A percentile compares a stretch with the other conserved stretches of the same genome.
These are phyloP conservation scores for Lypha dubia DNA, from an alignment of 2,888 invertebrate genomes.

Conservation along the genomic window DNA sequence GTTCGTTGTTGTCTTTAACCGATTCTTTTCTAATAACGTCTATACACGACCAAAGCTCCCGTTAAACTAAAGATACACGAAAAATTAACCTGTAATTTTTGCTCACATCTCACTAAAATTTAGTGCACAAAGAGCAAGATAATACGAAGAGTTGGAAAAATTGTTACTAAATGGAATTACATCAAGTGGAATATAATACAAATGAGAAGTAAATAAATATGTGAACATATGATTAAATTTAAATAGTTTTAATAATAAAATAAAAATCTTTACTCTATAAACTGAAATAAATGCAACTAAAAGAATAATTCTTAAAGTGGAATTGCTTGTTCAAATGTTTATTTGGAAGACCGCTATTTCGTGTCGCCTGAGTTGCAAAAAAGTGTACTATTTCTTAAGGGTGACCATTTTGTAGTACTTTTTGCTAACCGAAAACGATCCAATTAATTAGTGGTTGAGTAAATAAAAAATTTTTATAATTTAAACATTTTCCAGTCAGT, in stretches of 20 bases:
- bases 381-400: conserved; percentile 8
- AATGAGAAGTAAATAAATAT: not conserved
- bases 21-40: conserved; percentile 51
- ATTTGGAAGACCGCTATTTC: not conserved
- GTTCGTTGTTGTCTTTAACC: conserved; percentile 37
- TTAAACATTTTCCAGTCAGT: too few relatives aligned
- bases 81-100: conserved; percentile 59
- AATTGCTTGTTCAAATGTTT: not conserved
- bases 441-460: not conserved
- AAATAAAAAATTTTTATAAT: too few relatives aligned
- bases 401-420: not conserved
- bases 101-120: conserved; percentile 37
- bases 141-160: conserved; percentile 56
- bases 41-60: conserved; percentile 68
- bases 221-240: not conserved
- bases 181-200: not conserved
- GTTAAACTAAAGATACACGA: conserved; percentile 67
- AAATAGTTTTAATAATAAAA: not conserved
- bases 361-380: not conserved
- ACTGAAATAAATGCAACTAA: not conserved
- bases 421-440: not conserved
- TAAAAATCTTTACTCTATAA: not conserved
- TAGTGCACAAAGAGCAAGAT: conserved; percentile 16
- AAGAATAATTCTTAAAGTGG: too few relatives aligned
- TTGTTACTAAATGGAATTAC: conserved; percentile 1